Base-by-base conservation (phyloP, 2,888 invertebrate species). In the Empis stercorea region DNA sequence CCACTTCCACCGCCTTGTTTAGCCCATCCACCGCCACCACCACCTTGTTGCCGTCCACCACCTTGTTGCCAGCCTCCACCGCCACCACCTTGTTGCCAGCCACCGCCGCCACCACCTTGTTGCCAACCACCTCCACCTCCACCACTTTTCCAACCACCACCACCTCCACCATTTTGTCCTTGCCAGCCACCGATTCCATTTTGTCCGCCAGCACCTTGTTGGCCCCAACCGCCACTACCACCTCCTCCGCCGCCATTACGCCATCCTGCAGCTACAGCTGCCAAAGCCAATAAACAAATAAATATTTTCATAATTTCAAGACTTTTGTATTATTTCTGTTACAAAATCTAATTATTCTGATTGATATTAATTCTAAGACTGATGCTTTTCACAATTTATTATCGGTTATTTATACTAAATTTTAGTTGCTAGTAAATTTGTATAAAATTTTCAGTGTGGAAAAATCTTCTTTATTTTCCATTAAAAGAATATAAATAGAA, bases 271-370 rank as follows among this genome's bases (percentile, higher is more conserved):
- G 51, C 51, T 30, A 57, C 44, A 40, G 59, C 65, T 57, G 62
- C 37, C 16, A 64, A 46, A 49, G 57, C 46, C 32, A 56, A 52
- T 37, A 56, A 13, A 49, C 55, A 58, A 44, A 51, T 52, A 50
- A 54, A 57, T 16, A 61, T 49, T 55, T 59, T 64, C 63, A 64
- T 64, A 13, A 17, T 38, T 16, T 17, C 11, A 7, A 27, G 2
- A 27, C 5, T 27, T 27, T 27, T 27, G 4, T 17, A 11, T 20
- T 38, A 17, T 38, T 11, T 38, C 17, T 11, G 9, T 7, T 36
- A 15, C 3, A 36, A 36, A 27, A 27, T 27, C 4, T 27, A 27
- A 27, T 27, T 27, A 27, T 27, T 27, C 23, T 27, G 23, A 27
- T 9, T 14, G 14, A 14, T 16, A 16, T 16, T 16, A 17, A 36